Evolutionary conservation across 2,797 vertebrate species (phyloP).

Genomic region (Hylomyscus alleni): DNA sequence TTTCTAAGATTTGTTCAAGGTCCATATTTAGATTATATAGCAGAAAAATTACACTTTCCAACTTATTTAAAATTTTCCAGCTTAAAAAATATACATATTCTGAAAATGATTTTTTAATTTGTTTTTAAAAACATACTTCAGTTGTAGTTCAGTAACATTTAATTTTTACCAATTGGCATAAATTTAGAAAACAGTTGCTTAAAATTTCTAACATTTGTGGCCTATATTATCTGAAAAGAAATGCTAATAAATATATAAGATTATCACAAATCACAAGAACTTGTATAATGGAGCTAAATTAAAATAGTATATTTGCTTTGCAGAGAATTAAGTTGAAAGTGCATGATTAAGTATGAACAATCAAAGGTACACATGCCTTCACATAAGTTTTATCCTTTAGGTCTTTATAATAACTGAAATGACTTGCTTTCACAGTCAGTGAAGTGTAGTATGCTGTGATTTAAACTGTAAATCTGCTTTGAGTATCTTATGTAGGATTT

Average conservation of each 20-base stretch:
- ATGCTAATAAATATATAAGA: neutral
- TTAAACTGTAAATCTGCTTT: neutral
- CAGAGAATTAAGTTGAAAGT: neutral
- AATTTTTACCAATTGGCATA: neutral
- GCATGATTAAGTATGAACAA: neutral
- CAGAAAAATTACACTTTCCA: neutral
- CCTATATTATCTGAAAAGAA: neutral
- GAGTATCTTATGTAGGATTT: neutral
- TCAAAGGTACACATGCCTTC: neutral
- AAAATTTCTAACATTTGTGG: neutral
- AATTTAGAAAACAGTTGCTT: neutral
- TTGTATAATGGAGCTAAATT: neutral
- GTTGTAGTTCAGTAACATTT: neutral
- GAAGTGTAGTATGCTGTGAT: neutral
- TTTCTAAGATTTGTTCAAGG: neutral
- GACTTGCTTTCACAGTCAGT: neutral
- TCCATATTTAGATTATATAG: neutral
- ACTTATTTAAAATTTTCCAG: neutral
- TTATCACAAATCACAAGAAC: neutral
- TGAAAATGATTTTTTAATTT: neutral
- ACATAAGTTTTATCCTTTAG: too few relatives aligned
- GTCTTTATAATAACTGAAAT: neutral
- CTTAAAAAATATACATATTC: neutral
- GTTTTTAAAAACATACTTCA: neutral
- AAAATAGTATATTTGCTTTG: neutral